phyloP scores from a whole-genome alignment of 1,140 invertebrate genomes.

The Fopius arisanus region DNA sequence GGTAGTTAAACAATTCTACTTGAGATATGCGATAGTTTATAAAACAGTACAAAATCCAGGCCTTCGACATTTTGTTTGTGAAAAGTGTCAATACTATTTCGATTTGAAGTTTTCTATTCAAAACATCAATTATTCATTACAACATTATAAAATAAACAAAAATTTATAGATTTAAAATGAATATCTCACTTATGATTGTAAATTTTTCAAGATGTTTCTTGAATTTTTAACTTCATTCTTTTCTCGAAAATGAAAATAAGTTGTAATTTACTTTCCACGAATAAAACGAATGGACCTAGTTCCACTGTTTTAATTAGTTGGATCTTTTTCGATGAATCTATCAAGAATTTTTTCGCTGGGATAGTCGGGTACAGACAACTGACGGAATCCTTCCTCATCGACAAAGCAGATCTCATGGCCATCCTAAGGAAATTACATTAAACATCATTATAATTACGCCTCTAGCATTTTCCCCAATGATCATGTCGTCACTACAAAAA shows the following conservation, averaged over 20 bases:
- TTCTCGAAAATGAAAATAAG: not conserved
- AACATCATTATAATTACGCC: not conserved
- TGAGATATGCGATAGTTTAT: too few species aligned
- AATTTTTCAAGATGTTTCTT: too few species aligned
- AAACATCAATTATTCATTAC: too few species aligned
- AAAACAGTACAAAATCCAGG: too few species aligned
- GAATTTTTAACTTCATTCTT: too few species aligned
- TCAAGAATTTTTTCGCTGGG: conserved; percentile 82
- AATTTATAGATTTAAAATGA: too few species aligned
- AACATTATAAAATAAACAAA: too few species aligned
- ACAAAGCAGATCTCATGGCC: conserved; percentile 99
- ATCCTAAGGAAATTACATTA: conserved; percentile 69
- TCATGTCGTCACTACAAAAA: not conserved
- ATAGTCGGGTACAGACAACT: conserved; percentile 88
- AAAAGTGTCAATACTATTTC: too few species aligned
- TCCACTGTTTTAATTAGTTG: not conserved
- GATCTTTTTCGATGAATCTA: conserved; percentile 79
- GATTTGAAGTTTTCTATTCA: too few species aligned
- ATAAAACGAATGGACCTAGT: not conserved
- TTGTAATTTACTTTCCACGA: not conserved
- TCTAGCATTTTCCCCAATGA: not conserved
- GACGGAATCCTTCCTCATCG: conserved; percentile 91
- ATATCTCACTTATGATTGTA: too few species aligned
- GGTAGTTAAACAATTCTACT: too few species aligned
- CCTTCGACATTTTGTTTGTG: too few species aligned